These are phyloP conservation scores for Eurytoma californica DNA, from an alignment of 2,888 invertebrate species.

Conservation along the genomic window DNA sequence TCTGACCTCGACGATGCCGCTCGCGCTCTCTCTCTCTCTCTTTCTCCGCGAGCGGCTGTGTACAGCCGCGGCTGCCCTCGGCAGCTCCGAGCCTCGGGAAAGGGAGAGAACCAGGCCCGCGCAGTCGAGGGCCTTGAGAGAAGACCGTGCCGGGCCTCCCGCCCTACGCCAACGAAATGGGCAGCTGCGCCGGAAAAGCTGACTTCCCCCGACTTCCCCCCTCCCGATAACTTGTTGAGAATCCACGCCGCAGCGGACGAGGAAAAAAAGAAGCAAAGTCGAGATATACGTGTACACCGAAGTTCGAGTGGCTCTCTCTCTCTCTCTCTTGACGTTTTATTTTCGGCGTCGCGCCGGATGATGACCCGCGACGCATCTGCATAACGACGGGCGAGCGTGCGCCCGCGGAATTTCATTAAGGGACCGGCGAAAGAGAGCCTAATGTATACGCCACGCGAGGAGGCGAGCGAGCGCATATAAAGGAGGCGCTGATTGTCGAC, in stretches of 20 bases:
- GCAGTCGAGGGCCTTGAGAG: conserved; percentile 17
- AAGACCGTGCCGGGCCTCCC: not conserved
- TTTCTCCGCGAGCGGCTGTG: conserved; percentile 41
- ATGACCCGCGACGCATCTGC: conserved; percentile 21
- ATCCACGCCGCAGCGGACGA: not conserved
- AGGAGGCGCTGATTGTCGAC: conserved; percentile 2
- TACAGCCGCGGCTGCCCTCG: conserved; percentile 63
- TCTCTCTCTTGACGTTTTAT: not conserved
- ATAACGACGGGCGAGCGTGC: conserved; percentile 1
- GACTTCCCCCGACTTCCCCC: not conserved
- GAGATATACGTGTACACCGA: not conserved
- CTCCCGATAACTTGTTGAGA: not conserved
- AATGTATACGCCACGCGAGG: not conserved
- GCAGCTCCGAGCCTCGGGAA: conserved; percentile 60
- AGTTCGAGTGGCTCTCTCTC: not conserved
- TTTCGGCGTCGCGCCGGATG: not conserved
- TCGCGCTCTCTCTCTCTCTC: conserved; percentile 46
- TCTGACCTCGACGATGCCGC: conserved; percentile 71
- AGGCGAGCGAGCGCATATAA: not conserved
- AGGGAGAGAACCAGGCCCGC: conserved; percentile 13
- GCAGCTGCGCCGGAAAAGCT: not conserved
- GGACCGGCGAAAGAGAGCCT: not conserved
- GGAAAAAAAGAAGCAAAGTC: not conserved
- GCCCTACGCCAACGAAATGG: not conserved
- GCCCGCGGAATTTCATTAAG: conserved; percentile 11